Percentiles rank a stretch among this genome's conserved stretches.
These are phyloP conservation scores for Grus americana DNA, from an alignment of 2,113 vertebrate species.

Conservation along the genomic window DNA sequence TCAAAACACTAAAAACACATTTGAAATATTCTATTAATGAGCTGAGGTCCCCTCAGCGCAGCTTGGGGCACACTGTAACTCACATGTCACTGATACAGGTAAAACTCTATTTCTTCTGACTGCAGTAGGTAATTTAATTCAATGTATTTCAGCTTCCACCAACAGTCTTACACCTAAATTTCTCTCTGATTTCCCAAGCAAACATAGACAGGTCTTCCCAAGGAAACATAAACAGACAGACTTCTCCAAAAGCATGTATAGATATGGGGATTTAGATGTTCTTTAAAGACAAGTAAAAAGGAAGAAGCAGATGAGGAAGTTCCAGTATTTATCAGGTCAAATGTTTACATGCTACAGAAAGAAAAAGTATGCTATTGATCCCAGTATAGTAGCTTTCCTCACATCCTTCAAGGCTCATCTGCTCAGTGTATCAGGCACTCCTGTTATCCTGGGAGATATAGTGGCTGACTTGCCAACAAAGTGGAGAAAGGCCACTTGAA, in stretches of 20 bases:
- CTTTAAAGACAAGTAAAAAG: background rate
- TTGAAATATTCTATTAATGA: background rate
- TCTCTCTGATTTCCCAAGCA: background rate
- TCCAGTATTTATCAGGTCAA: background rate
- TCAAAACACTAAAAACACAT: background rate
- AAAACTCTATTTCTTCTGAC: background rate
- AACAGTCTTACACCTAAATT: background rate
- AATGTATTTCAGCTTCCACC: background rate
- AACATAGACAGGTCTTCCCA: background rate
- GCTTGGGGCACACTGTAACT: background rate
- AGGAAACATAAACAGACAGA: background rate
- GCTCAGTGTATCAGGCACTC: constrained; percentile 38
- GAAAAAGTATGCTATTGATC: constrained; percentile 35
- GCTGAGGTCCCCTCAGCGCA: background rate
- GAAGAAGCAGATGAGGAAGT: background rate
- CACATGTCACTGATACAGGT: background rate
- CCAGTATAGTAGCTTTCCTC: constrained; percentile 37
- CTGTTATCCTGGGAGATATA: constrained; percentile 29
- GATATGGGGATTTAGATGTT: background rate
- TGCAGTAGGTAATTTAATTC: background rate
- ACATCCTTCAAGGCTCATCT: constrained; percentile 41
- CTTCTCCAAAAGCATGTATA: background rate
- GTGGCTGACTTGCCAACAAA: constrained; percentile 31
- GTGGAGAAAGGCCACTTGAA: constrained; percentile 66
- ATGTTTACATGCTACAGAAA: background rate